Evolutionary conservation across 2,888 invertebrate species (phyloP).

Genomic region (Ophion slaviceki): DNA sequence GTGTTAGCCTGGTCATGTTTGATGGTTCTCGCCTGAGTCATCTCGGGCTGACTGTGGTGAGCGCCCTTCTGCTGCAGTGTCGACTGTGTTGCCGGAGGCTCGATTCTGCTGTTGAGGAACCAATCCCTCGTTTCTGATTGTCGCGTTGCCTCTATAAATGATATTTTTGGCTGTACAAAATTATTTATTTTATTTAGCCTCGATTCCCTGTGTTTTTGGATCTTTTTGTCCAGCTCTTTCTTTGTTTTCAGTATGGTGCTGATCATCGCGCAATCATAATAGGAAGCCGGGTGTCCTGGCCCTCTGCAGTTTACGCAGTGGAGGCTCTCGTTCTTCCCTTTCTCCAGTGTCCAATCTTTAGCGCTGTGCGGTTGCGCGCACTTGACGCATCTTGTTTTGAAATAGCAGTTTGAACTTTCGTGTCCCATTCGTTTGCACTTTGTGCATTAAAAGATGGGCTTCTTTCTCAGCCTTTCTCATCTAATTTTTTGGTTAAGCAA

Average conservation of each 20-base stretch:
- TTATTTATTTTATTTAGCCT: slow-evolving; percentile 16
- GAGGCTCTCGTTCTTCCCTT: no score
- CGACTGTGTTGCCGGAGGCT: no score
- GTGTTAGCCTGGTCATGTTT: not conserved
- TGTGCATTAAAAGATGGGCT: slow-evolving; percentile 45
- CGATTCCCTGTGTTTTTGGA: not conserved
- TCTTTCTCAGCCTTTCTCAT: slow-evolving; percentile 48
- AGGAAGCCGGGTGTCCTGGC: no score
- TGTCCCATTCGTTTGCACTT: not conserved
- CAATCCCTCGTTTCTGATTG: not conserved
- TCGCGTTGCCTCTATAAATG: not conserved
- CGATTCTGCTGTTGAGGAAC: not conserved
- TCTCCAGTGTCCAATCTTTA: no score
- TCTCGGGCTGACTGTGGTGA: not conserved
- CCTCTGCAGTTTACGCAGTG: no score
- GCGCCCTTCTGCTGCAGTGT: not conserved
- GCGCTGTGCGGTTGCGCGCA: no score
- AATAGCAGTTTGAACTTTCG: no score
- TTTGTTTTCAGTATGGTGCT: not conserved
- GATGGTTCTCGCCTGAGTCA: no score
- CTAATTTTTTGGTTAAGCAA: slow-evolving; percentile 29
- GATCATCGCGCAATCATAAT: slow-evolving; percentile 31
- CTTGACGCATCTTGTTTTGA: no score
- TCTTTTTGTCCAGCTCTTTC: not conserved
- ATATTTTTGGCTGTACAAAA: not conserved